Evolutionary conservation across 1,140 invertebrate species (phyloP).

Genomic region (Andrena cerasifolii): DNA sequence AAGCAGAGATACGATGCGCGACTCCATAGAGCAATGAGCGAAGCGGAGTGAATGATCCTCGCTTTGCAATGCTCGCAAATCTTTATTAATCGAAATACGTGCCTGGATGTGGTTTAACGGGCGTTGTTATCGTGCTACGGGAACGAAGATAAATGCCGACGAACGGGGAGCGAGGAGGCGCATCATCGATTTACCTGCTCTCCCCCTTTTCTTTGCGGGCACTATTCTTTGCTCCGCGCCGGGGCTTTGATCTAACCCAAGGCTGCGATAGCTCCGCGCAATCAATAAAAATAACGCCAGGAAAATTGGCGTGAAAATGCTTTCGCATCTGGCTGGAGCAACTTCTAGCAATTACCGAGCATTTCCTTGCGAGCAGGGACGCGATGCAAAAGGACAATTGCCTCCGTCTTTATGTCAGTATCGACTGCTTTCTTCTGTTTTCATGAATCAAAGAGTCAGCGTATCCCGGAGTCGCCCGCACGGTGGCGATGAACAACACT

Average conservation of each 20-base stretch:
- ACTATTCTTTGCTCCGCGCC: not conserved
- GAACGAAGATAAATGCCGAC: conserved; percentile 8
- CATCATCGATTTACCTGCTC: conserved; percentile 36
- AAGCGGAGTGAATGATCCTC: too few relatives aligned
- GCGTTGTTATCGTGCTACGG: conserved; percentile 17
- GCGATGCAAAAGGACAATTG: not conserved
- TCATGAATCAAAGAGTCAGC: not conserved
- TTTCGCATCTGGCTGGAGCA: not conserved
- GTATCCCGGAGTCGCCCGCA: not conserved
- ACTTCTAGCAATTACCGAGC: conserved; percentile 4
- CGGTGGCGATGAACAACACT: conserved; percentile 41
- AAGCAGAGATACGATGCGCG: not conserved
- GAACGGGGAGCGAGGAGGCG: not conserved
- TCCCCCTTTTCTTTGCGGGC: conserved; percentile 10
- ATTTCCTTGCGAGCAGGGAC: not conserved
- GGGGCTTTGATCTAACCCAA: conserved; percentile 20
- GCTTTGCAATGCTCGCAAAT: too few relatives aligned
- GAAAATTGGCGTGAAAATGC: not conserved
- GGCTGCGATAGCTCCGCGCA: not conserved
- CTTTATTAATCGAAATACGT: conserved; percentile 35
- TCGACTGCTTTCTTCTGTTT: not conserved
- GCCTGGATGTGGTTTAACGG: conserved; percentile 24
- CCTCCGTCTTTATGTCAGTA: not conserved
- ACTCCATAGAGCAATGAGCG: too few relatives aligned
- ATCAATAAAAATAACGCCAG: conserved; percentile 18